Evolutionary conservation across 2,113 vertebrate genomes (phyloP), one percentile per base, ranked within the genome.

Genomic region (Cettia cetti): DNA sequence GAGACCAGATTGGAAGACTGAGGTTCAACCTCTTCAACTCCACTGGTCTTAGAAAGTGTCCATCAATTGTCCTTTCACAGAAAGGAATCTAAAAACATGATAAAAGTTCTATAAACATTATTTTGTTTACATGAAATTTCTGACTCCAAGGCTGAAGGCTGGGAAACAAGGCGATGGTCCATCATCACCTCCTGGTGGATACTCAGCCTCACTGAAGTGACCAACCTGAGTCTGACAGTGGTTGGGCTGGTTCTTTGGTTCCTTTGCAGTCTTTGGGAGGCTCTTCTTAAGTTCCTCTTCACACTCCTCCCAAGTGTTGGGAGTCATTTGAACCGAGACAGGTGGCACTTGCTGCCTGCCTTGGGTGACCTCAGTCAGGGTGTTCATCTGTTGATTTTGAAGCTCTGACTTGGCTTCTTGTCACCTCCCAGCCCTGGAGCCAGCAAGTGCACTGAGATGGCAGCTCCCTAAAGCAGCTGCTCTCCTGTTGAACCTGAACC

Each of bases 131-230:
- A n/a, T n/a, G n/a, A n/a, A n/a, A n/a, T n/a, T n/a, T n/a, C n/a
- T n/a, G n/a, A n/a, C n/a, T n/a, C n/a, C n/a, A n/a, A n/a, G n/a
- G n/a, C n/a, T n/a, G n/a, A n/a, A n/a, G n/a, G n/a, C n/a, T n/a
- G n/a, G n/a, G n/a, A n/a, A n/a, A n/a, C n/a, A n/a, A n/a, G n/a
- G n/a, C n/a, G n/a, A n/a, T n/a, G n/a, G 27, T 56, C 20, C 39
- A 13, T 44, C 14, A 5, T 40, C 15, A 4, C 52, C 52, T 50
- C 0, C 0, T 30, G 15, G 31, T 16, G 74, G 60, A 19, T 74
- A 7, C 50, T 65, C 33, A 39, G 19, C 42, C 56, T 63, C 39
- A 12, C 37, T 63, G 4, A 6, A 27, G 31, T 17, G 44, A 11
- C 56, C 28, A 52, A 1, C 19, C 45, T 6, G 12, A 50, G 30